Conservation (phyloP, 1,140 invertebrate species). For the Galleria mellonella region DNA sequence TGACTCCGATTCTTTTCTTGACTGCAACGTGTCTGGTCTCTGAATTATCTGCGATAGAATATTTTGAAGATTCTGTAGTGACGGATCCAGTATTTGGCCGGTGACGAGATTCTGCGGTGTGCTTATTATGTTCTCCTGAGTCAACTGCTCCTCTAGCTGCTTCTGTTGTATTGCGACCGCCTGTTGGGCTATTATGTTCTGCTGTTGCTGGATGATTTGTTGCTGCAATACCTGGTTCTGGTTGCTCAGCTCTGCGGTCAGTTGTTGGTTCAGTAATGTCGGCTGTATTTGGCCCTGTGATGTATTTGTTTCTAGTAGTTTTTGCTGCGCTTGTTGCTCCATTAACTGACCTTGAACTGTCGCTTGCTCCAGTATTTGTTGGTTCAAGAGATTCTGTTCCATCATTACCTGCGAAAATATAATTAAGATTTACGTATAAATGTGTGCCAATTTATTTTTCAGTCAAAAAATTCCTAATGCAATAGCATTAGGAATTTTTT, state of each 20-base stretch:
- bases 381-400: conserved; percentile 76
- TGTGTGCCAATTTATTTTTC: too few relatives aligned
- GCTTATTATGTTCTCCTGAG: conserved; percentile 49
- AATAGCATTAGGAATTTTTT: too few relatives aligned
- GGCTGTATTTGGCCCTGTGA: conserved; percentile 46
- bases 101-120: conserved; percentile 51
- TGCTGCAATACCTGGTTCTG: conserved; percentile 63
- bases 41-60: conserved; percentile 68
- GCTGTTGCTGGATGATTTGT: conserved; percentile 62
- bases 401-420: conserved; percentile 49
- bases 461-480: too few relatives aligned
- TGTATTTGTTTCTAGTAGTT: conserved; percentile 46
- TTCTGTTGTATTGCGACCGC: conserved; percentile 68
- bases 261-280: conserved; percentile 41
- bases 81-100: conserved; percentile 56
- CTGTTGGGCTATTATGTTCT: conserved; percentile 64
- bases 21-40: conserved; percentile 50
- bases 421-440: too few relatives aligned
- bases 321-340: conserved; percentile 62
- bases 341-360: conserved; percentile 64
- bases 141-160: conserved; percentile 62
- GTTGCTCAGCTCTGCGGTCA: conserved; percentile 58
- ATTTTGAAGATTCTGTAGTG: conserved; percentile 65
- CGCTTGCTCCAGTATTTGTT: conserved; percentile 75
- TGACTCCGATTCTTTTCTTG: conserved; percentile 62